These are phyloP conservation scores for Falco columbarius DNA, from an alignment of 2,797 vertebrate genomes.

Conservation along the genomic window DNA sequence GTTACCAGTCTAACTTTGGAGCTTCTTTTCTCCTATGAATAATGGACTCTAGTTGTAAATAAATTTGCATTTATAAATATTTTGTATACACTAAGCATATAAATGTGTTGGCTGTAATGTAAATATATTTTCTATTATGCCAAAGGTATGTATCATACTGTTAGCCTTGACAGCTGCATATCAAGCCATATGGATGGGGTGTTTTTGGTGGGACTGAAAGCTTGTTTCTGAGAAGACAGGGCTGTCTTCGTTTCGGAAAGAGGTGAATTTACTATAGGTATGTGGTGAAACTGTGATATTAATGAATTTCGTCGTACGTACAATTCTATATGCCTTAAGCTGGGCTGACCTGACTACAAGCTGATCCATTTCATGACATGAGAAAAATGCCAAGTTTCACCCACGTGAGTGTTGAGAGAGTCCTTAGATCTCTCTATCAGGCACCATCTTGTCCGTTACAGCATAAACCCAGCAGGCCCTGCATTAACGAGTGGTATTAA, in stretches of 20 bases:
- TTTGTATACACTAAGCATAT: conserved; percentile 77
- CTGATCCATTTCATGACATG: background rate
- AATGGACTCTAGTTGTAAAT: conserved; percentile 77
- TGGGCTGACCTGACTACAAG: background rate
- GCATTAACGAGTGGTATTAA: background rate
- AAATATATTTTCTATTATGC: conserved; percentile 79
- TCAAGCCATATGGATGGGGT: conserved; percentile 42
- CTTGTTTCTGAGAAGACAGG: background rate
- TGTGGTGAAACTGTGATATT: background rate
- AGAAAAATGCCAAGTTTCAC: background rate
- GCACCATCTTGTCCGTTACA: background rate
- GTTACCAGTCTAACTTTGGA: conserved; percentile 27
- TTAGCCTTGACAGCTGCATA: conserved; percentile 60
- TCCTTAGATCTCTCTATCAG: background rate
- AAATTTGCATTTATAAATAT: conserved; percentile 79
- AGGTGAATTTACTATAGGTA: background rate
- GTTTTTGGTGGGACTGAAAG: conserved; percentile 28
- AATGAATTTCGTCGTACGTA: background rate
- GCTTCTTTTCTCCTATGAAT: conserved; percentile 32
- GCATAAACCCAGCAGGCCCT: background rate
- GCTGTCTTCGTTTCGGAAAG: background rate
- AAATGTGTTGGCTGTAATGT: conserved; percentile 73
- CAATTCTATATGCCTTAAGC: background rate
- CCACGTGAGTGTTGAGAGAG: background rate
- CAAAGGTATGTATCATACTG: conserved; percentile 66